Evolutionary conservation across 2,113 vertebrate species (phyloP), one percentile per base, ranked within the genome.

Genomic region (Barnardius zonarius): DNA sequence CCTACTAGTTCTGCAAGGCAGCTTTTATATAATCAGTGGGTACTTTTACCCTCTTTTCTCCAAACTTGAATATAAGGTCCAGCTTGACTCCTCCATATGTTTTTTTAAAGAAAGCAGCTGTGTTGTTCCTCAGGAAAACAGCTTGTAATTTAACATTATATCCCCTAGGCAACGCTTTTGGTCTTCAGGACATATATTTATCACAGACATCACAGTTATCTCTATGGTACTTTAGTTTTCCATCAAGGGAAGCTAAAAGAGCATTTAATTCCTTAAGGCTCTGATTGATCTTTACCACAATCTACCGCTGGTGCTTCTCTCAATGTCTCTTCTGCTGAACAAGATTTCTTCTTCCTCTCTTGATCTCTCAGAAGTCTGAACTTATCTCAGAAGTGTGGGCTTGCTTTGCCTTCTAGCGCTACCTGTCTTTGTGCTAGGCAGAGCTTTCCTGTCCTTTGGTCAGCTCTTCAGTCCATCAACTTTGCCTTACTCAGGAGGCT

Each of bases 161-260:
- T 97, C 70, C 96, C 96, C 96, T 95, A 91, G 96, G 96, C 93
- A 96, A 96, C 86, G 89, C 93, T 95, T 93, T 96, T 92, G 92
- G 73, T 94, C 95, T 91, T 97, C 88, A 93, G 93, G 95, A 95
- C 93, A 37, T 92, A 83, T 92, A 94, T 96, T 95, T 96, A 91
- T 93, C 88, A 69, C 90, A 94, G 83, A 78, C 67, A 93, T 93
- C 48, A 57, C 88, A 93, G 80, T 88, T 88, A 82, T 91, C 74
- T 96, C 92, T 87, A 39, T 73, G 83, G 70, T 87, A 67, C 84
- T 94, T 92, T 84, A 94, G 81, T 94, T 93, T 94, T 84, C 83
- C 62, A 73, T 85, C 74, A 95, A 80, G 88, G 27, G 52, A 89
- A 87, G 66, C 77, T 92, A 91, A 93, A 96, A 91, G 86, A 92